phyloP scores from a whole-genome alignment of 2,888 invertebrate species.

The Ormyrus labotus region DNA sequence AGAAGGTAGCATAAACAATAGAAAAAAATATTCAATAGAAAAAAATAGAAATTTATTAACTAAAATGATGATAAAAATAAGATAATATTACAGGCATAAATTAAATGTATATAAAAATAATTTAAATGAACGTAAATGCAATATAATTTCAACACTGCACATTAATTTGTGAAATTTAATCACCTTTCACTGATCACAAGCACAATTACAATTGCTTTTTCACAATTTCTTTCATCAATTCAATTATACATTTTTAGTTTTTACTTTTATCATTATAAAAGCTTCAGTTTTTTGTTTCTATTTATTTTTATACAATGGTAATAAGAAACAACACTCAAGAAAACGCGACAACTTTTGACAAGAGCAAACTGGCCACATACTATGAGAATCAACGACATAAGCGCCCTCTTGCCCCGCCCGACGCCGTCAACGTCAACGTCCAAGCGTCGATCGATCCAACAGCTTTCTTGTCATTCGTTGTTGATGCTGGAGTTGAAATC shows the following conservation, averaged over 20 bases:
- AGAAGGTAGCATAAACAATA: slow-evolving; percentile 14
- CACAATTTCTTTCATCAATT: not conserved
- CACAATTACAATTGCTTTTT: not conserved
- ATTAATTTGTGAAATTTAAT: slow-evolving; percentile 30
- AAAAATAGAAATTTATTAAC: slow-evolving; percentile 36
- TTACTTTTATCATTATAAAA: slow-evolving; percentile 15
- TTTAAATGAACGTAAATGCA: slow-evolving; percentile 24
- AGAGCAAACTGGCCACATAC: slow-evolving; percentile 76
- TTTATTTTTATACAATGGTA: not conserved
- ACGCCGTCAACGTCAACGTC: slow-evolving; percentile 65
- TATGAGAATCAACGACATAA: slow-evolving; percentile 78
- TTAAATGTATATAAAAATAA: slow-evolving; percentile 16
- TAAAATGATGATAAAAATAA: slow-evolving; percentile 27
- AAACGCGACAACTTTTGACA: slow-evolving; percentile 66
- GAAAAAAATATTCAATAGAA: slow-evolving; percentile 17
- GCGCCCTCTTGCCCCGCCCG: slow-evolving; percentile 80
- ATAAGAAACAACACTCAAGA: slow-evolving; percentile 35
- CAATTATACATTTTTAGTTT: not conserved
- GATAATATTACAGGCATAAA: slow-evolving; percentile 31
- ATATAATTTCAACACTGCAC: slow-evolving; percentile 24
- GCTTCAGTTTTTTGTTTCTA: not conserved
- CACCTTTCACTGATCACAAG: slow-evolving; percentile 37
- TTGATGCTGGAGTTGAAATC: slow-evolving; percentile 14
- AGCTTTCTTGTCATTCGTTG: slow-evolving; percentile 33
- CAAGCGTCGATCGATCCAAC: slow-evolving; percentile 60